These are phyloP conservation scores for Podargus strigoides DNA, from an alignment of 2,797 vertebrate species.

Conservation along the genomic window DNA sequence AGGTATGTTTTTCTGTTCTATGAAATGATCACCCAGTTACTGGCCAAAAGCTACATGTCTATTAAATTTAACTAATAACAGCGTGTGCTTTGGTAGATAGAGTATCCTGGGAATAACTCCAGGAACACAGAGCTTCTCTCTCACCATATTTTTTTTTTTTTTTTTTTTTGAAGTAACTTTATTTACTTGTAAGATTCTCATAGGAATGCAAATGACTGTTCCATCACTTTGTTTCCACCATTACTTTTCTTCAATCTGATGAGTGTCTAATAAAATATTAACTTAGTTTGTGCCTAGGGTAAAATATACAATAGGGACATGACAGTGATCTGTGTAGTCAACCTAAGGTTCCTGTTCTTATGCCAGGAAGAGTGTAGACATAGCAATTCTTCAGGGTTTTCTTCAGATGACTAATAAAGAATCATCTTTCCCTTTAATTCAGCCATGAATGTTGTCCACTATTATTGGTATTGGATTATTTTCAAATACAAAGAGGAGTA, in stretches of 20 bases:
- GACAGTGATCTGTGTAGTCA: not conserved
- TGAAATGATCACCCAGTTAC: not conserved
- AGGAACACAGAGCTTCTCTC: not conserved
- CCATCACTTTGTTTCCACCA: not conserved
- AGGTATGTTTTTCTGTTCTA: not conserved
- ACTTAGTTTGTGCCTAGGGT: not conserved
- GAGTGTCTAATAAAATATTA: not conserved
- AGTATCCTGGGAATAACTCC: not conserved
- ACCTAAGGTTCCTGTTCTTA: not conserved
- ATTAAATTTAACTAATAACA: not conserved
- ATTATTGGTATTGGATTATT: not conserved
- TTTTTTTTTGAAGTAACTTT: not conserved
- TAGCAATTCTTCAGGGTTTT: not conserved
- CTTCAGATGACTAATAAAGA: not conserved
- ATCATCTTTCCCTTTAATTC: not conserved
- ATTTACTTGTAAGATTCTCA: slow-evolving; percentile 39
- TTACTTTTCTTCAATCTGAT: not conserved
- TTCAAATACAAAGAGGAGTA: not conserved
- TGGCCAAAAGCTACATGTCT: not conserved
- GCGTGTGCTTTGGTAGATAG: not conserved
- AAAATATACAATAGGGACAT: not conserved
- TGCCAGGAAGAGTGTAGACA: not conserved
- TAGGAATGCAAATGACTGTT: not conserved
- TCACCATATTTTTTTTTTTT: not conserved
- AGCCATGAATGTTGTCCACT: not conserved